Percentiles rank a stretch among this genome's conserved stretches.
These are phyloP conservation scores for Aleadryas rufinucha DNA, from an alignment of 2,113 vertebrate genomes.

Conservation along the genomic window DNA sequence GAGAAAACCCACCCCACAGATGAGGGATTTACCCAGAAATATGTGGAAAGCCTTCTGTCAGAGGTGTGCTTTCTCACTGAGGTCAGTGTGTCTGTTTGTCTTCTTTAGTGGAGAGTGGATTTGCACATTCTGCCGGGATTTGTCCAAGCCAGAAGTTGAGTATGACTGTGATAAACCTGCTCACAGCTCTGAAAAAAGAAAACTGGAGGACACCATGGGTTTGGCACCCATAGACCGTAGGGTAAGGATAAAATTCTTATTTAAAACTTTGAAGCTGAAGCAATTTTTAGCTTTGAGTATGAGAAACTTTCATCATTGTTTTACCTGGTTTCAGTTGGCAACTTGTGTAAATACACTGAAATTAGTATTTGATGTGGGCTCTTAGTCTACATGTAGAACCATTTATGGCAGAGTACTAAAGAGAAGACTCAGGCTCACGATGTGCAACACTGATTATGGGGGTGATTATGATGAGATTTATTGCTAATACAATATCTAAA, in stretches of 20 bases:
- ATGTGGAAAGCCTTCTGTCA: neutral
- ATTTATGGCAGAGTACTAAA: neutral
- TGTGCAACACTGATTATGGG: neutral
- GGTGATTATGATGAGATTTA: neutral
- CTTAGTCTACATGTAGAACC: neutral
- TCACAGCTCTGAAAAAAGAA: conserved; percentile 71
- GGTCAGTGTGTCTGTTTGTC: neutral
- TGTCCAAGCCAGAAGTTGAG: conserved; percentile 79
- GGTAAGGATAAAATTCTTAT: conserved; percentile 56
- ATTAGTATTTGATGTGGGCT: neutral
- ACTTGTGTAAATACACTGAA: neutral
- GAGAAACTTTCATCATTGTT: neutral
- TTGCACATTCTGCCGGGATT: conserved; percentile 81
- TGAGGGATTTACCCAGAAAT: neutral
- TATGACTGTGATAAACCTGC: conserved; percentile 77
- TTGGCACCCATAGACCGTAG: conserved; percentile 75
- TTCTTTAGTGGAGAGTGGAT: conserved; percentile 79
- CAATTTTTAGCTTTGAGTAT: neutral
- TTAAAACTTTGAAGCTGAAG: neutral
- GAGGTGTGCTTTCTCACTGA: neutral
- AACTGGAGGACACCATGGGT: conserved; percentile 54
- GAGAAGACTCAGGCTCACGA: neutral
- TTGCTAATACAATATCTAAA: neutral
- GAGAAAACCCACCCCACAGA: neutral
- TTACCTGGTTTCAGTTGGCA: neutral